A percentile compares a stretch with the other conserved stretches of the same genome.
phyloP scores from a whole-genome alignment of 2,888 invertebrate genomes.

The Cephus rjabovi region DNA sequence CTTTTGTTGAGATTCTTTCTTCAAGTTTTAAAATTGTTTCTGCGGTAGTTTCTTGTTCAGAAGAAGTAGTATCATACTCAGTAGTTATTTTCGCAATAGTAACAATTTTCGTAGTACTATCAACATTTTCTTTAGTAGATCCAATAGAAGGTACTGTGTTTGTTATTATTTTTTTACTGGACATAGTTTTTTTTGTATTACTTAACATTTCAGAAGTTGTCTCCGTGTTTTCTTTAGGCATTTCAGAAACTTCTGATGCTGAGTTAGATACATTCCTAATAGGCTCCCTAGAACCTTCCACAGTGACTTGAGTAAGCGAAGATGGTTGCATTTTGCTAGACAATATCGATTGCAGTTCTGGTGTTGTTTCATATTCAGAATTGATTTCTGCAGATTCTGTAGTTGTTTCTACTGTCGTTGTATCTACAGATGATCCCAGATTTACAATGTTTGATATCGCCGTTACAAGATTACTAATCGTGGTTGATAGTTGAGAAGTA shows the following conservation, averaged over 20 bases:
- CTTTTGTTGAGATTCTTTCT: too few species aligned
- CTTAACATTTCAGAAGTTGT: slow-evolving; percentile 27
- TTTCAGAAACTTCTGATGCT: background rate
- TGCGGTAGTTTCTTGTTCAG: background rate
- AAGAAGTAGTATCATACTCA: background rate
- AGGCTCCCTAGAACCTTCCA: background rate
- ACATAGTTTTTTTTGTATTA: slow-evolving; percentile 26
- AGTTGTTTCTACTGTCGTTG: slow-evolving; percentile 8
- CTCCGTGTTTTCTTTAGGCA: slow-evolving; percentile 24
- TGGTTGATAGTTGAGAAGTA: background rate
- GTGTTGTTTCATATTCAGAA: background rate
- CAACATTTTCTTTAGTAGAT: background rate
- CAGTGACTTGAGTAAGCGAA: background rate
- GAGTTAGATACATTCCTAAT: background rate
- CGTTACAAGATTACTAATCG: background rate
- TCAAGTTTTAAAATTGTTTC: background rate
- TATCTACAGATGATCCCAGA: background rate
- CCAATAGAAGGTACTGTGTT: slow-evolving; percentile 23
- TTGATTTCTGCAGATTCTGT: slow-evolving; percentile 11
- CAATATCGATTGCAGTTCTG: background rate
- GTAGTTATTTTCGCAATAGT: background rate
- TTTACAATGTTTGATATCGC: background rate
- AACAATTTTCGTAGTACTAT: background rate
- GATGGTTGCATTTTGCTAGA: too few species aligned
- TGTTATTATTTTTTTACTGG: slow-evolving; percentile 34